Evolutionary conservation across 2,113 vertebrate species (phyloP), one percentile per base, ranked within the genome.

Genomic region (Channa maculata): DNA sequence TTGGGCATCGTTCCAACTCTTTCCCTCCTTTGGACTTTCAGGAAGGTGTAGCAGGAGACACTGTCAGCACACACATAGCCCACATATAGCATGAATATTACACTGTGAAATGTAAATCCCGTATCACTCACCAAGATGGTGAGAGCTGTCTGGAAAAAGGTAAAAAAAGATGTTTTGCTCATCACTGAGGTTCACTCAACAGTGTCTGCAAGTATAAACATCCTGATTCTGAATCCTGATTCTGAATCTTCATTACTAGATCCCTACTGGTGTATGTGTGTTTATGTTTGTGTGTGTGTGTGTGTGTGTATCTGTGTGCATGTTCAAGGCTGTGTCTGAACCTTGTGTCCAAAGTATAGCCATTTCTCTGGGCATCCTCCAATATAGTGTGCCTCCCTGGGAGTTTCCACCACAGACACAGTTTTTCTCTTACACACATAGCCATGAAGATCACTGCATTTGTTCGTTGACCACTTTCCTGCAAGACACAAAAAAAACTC

Each of bases 271-370:
- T 24, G 24, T 24, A 24, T 24, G 24, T 24, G 24, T 24, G 24
- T 24, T 1, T 24, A 24, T 24, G 24, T 24, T 33, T n/a, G 36
- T 39, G 11, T 33, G 4, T 64, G 6, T 37, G 15, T 38, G 5
- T 44, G 10, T 11, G 12, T 57, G 12, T 15, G 8, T 41, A 41
- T 41, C 39, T 7, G 6, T 41, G 39, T 41, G 24, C 2, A 10
- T 57, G n/a, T 65, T 2, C 2, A 37, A 51, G 54, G 9, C 3
- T 74, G 70, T 14, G 7, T 73, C 4, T 45, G 41, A 64, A 98
- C 98, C 96, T 99, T 98, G 78, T 95, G 92, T 89, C 95, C 95
- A 71, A 96, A 97, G 85, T 96, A 96, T 0, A 99, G 85, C 98
- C 97, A 99, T 77, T 95, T 95, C 83, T 95, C 94, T 1, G 97